Evolutionary conservation across 1,140 invertebrate genomes (phyloP).

Genomic region (Orchestia grillus): DNA sequence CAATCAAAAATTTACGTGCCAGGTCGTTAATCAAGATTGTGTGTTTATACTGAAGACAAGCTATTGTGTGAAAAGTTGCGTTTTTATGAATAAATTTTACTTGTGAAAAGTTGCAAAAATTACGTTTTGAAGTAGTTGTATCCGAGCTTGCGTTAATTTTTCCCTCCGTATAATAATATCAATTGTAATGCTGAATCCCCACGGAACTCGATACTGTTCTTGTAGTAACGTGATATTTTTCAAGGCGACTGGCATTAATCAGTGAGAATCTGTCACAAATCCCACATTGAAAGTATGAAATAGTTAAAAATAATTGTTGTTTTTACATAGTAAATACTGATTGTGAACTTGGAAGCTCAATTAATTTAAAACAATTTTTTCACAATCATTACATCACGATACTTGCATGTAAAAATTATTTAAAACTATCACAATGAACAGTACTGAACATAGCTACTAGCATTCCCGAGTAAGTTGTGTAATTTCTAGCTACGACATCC

Average conservation of each 20-base stretch:
- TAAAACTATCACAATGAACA: too few species aligned
- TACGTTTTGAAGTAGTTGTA: background rate
- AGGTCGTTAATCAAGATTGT: too few species aligned
- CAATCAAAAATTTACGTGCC: too few species aligned
- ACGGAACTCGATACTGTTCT: background rate
- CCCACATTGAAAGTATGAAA: background rate
- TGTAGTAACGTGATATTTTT: background rate
- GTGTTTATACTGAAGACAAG: background rate
- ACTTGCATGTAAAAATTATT: too few species aligned
- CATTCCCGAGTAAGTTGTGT: too few species aligned
- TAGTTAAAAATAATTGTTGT: background rate
- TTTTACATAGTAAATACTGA: background rate
- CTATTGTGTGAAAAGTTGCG: background rate
- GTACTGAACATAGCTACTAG: too few species aligned
- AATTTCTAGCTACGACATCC: too few species aligned
- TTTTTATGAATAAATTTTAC: background rate
- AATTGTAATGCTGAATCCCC: background rate
- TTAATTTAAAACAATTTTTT: background rate
- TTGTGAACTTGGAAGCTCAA: background rate
- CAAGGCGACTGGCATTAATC: background rate
- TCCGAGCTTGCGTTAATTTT: background rate
- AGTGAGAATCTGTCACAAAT: background rate
- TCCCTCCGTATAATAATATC: background rate
- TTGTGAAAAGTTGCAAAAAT: background rate
- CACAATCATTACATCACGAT: too few species aligned